Conservation (phyloP, 2,888 invertebrate genomes). For the Didymodactylos carnosus region DNA sequence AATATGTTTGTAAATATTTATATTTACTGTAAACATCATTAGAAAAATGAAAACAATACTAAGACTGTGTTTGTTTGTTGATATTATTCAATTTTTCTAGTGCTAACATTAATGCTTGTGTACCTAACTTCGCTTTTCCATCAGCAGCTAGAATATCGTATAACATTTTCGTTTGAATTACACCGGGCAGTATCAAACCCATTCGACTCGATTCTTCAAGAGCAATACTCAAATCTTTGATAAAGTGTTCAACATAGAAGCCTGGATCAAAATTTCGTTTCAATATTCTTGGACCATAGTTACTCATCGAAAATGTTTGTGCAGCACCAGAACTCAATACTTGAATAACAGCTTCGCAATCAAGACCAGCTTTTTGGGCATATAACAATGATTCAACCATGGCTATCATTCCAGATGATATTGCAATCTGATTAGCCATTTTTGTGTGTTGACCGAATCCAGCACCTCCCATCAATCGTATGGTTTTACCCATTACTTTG, state of each 20-base stretch:
- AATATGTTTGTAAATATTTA: too few relatives aligned
- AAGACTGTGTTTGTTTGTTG: not conserved
- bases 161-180: not conserved
- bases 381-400: not conserved
- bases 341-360: not conserved
- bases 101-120: not conserved
- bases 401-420: not conserved
- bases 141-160: not conserved
- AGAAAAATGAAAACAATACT: too few relatives aligned
- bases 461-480: not conserved
- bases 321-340: not conserved
- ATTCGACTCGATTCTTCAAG: not conserved
- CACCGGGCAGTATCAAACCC: not conserved
- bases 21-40: too few relatives aligned
- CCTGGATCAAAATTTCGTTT: not conserved
- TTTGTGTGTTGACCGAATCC: not conserved
- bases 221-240: not conserved
- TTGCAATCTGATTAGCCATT: not conserved
- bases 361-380: not conserved
- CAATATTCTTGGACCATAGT: not conserved
- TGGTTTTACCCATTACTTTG: not conserved
- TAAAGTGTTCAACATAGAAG: not conserved
- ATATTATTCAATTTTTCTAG: not conserved
- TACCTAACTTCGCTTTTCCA: not conserved
- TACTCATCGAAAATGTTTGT: not conserved